Evolutionary conservation across 64 coral and sea anemone species (phyloP), one percentile per base, ranked within the genome.

Genomic region (Montipora efflorescens): DNA sequence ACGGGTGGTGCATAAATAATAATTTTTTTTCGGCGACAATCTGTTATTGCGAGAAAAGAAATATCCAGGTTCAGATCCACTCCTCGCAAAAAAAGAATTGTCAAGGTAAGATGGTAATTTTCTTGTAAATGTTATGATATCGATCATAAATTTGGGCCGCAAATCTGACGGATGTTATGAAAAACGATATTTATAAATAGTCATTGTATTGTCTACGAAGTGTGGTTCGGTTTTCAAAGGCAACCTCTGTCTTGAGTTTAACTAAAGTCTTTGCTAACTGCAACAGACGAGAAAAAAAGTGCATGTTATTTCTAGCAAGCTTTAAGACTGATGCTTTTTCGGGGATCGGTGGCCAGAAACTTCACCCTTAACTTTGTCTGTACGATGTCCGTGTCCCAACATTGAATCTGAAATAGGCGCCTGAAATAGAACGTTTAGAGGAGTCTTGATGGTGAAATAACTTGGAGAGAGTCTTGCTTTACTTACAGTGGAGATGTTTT

Each of bases 1-100:
- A 72, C 82, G 21, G 61, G 82, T 72, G 66, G 68, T 50, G 66
- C 45, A 71, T 86, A 49, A 70, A 20, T 69, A 49, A 86, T 86
- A 18, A 19, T 7, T 18, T 50, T 11, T 86, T 64, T 72, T 64
- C 20, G 44, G 22, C 47, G 82, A 71, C 14, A 28, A 5, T 1
- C 66, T 50, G 59, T 67, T 82, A 8, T 61, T 6, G 13, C 62
- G n/a, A 3, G 15, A 68, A 48, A 71, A 2, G 19, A 72, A 44
- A 86, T 22, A 6, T 20, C 13, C 7, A 49, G 43, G 19, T n/a
- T 72, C 48, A 21, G 50, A 2, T 5, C 19, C 4, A 48, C 49
- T 19, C 47, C 18, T 50, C 67, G 45, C 44, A 3, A 51, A 8
- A 82, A 57, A 36, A 57, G 11, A 6, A 57, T 11, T 45, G 25